Evolutionary conservation across 2,888 invertebrate species (phyloP), one percentile per base, ranked within the genome.

Genomic region (Petrolisthes cinctipes): DNA sequence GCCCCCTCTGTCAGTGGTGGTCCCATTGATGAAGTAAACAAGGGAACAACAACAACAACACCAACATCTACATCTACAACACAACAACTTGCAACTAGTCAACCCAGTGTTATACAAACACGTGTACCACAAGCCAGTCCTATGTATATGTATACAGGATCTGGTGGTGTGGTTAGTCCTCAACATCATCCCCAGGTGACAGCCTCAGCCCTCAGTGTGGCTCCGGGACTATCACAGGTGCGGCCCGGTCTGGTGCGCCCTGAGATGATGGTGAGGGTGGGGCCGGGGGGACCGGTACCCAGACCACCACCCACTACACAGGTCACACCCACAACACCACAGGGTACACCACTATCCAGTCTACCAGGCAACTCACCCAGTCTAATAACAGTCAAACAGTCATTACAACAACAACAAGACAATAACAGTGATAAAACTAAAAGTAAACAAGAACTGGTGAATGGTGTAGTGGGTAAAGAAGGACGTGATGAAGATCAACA

Each of bases 291-390:
- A 66, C 88, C 88, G 9, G 87, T 56, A 66, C 88, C 88, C 23
- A 80, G 88, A 20, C 82, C 84, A 56, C 75, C 82, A 5, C 56
- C 75, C 20, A 81, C 73, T 23, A 76, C 78, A n/a, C 87, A 85
- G 61, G 85, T 80, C n/a, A 75, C 86, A 54, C 82, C 89, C 17
- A 81, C 80, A 56, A 57, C 85, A 53, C 90, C 88, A 9, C 90
- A 88, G 61, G 89, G 89, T 51, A 89, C 89, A 7, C 89, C 85
- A 14, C 75, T 89, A 6, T 89, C 89, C 57, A 89, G 89, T 66
- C 83, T 89, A 11, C 89, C 89, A 53, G 89, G 89, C 7, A 88
- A 85, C 54, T 85, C 88, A 56, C 87, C 87, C 68, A 66, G 83
- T 51, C 81, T 87, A 78, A 82, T 88, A 51, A 54, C 68, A 54